Conservation (phyloP, 2,113 vertebrate genomes). For the Campylomormyrus tamandua region DNA sequence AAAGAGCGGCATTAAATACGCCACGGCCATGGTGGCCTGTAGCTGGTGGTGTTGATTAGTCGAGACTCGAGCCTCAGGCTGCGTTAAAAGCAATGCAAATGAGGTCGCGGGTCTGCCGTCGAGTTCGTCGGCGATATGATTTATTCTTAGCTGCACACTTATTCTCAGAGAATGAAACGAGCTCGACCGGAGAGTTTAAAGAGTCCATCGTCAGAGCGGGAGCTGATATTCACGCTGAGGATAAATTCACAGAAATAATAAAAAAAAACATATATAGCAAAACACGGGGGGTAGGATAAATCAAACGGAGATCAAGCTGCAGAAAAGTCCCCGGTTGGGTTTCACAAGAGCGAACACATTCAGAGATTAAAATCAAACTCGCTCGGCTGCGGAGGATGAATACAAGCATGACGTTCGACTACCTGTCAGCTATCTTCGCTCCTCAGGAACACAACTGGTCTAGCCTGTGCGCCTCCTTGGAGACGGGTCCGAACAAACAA, state of each 20-base stretch:
- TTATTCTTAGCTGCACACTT: not conserved
- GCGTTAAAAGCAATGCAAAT: not conserved
- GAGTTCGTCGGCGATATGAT: not conserved
- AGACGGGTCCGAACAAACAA: not conserved
- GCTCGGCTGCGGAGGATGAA: not conserved
- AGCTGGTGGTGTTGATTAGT: not conserved
- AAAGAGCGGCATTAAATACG: not conserved
- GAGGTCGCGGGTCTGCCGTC: not conserved
- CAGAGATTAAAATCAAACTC: not conserved
- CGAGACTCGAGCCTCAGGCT: not conserved
- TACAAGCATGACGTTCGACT: not conserved
- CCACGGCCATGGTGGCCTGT: accelerated
- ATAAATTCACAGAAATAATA: not conserved
- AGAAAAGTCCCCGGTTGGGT: not conserved
- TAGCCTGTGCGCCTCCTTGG: not conserved
- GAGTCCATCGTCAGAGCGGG: not conserved
- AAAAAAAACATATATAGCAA: not conserved
- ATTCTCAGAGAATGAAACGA: not conserved
- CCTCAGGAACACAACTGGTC: not conserved
- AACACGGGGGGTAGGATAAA: not conserved
- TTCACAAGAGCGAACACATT: not conserved
- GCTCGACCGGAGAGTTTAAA: not conserved
- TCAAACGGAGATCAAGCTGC: not conserved
- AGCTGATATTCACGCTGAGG: not conserved
- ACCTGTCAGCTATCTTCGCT: not conserved